Evolutionary conservation across 2,113 vertebrate genomes (phyloP), one percentile per base, ranked within the genome.

Genomic region (Mionectes macconnelli): DNA sequence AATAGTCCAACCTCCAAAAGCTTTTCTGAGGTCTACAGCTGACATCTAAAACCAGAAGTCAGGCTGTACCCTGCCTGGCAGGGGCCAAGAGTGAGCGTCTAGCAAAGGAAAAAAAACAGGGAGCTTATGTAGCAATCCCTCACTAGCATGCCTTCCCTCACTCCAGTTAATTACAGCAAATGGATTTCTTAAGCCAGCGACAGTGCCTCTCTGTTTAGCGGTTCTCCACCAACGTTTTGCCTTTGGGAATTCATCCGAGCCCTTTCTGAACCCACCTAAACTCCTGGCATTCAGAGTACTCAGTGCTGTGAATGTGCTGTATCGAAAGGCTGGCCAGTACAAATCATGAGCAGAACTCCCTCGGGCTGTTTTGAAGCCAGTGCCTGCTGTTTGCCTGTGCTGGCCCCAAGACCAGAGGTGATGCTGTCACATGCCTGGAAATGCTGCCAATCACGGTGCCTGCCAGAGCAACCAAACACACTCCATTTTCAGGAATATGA

Each of bases 341-440:
- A 79, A 83, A 69, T 18, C 25, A 7, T 1, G 9, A 63, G 59
- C 44, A 44, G 42, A 87, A 90, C 40, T 88, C 82, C 82, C 90
- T 62, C 0, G 0, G 78, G 94, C 78, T 91, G 44, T 52, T 90
- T 53, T 21, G 62, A 73, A 79, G 75, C 53, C 0, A 0, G 81
- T 0, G 1, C 37, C 66, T 75, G 70, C 35, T 62, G 4, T 44
- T 76, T 90, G 63, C 40, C 75, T 74, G 40, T 12, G 40, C 70
- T 85, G 70, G 79, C 67, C 67, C 37, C 8, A 27, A 76, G 57
- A 69, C 44, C 49, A 83, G 75, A 88, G 92, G 90, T 73, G 82
- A 83, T 42, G 62, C 57, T 90, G 75, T 68, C 88, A 86, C 72
- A 64, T 1, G 7, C 59, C 50, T 83, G 85, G 88, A 94, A 94